phyloP scores from a whole-genome alignment of 2,797 vertebrate species.

The Neoniphon sammara region DNA sequence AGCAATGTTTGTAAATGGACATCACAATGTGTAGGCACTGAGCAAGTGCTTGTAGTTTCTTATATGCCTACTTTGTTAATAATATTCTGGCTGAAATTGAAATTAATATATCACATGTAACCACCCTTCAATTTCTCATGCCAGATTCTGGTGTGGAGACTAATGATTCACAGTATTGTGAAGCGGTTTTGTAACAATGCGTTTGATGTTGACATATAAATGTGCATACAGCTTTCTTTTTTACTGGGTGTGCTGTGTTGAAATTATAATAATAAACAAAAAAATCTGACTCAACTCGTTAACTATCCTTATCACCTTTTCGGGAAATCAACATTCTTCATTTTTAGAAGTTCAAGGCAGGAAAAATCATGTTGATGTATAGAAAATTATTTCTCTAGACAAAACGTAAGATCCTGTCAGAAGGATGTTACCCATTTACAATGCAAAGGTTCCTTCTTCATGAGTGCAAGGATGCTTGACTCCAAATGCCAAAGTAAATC shows the following conservation, averaged over 20 bases:
- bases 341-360: too few relatives aligned
- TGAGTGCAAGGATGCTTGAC: not conserved
- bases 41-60: too few relatives aligned
- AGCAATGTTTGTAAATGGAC: too few relatives aligned
- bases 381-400: not conserved
- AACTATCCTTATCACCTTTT: not conserved
- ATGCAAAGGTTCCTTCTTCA: too few relatives aligned
- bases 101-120: not conserved
- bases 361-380: too few relatives aligned
- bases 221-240: not conserved
- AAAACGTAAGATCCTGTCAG: not conserved
- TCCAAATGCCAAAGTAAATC: not conserved
- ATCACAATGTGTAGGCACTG: too few relatives aligned
- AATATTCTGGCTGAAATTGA: too few relatives aligned
- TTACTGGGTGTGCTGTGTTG: conserved; percentile 7
- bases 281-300: not conserved
- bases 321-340: not conserved
- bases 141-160: not conserved
- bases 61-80: not conserved
- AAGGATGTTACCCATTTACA: too few relatives aligned
- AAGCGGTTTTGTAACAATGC: not conserved
- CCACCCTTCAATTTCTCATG: not conserved
- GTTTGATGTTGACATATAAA: conserved; percentile 2
- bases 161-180: not conserved
- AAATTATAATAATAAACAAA: conserved; percentile 49